These are phyloP conservation scores for Bhutanitis thaidina DNA, from an alignment of 2,888 invertebrate species.

Conservation along the genomic window DNA sequence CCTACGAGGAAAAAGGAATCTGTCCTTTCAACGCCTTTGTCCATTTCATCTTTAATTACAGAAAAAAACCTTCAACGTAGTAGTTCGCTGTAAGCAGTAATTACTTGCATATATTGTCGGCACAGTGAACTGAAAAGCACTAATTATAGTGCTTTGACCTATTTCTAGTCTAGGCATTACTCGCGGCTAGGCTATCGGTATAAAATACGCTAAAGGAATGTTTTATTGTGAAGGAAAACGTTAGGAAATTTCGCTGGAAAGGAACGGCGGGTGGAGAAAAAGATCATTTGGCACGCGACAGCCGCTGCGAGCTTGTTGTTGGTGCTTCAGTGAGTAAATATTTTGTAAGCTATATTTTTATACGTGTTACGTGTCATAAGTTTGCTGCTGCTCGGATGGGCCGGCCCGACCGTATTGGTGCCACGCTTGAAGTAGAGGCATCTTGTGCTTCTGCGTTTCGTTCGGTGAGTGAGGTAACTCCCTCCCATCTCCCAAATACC, in stretches of 20 bases:
- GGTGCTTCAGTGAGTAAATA: neutral
- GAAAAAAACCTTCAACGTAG: neutral
- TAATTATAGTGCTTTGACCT: slow-evolving; percentile 28
- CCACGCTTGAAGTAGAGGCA: no score
- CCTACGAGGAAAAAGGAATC: no score
- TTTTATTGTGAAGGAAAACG: neutral
- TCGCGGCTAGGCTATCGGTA: slow-evolving; percentile 9
- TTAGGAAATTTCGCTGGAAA: neutral
- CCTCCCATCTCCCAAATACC: no score
- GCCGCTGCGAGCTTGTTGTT: neutral
- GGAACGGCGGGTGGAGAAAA: neutral
- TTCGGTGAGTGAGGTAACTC: no score
- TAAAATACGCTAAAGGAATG: slow-evolving; percentile 1
- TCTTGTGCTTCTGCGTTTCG: no score
- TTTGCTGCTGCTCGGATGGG: no score
- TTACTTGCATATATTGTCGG: slow-evolving; percentile 3
- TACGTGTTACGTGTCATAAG: no score
- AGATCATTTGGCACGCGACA: neutral
- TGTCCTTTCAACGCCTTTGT: no score
- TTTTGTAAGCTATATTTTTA: no score
- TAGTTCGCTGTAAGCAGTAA: slow-evolving; percentile 1
- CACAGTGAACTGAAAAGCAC: neutral
- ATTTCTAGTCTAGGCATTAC: slow-evolving; percentile 28
- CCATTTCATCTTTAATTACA: no score
- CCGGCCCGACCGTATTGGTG: no score